phyloP scores from a whole-genome alignment of 1,140 invertebrate species.

The Batillaria attramentaria region DNA sequence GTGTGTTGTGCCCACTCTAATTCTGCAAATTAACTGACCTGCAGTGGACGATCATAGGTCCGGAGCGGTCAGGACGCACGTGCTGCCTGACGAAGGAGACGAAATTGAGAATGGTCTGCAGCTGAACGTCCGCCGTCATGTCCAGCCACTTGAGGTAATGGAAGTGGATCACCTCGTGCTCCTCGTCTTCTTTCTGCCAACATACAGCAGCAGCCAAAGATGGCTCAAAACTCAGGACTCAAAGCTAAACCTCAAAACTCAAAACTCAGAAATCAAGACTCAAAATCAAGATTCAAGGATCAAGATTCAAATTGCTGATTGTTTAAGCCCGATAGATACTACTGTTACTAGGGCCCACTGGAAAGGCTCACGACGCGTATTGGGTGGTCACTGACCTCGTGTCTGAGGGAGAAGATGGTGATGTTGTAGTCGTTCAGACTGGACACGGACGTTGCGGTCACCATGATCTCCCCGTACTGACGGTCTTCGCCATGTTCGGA shows the following conservation, averaged over 20 bases:
- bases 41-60: conserved; percentile 9
- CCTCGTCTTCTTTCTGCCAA: not conserved
- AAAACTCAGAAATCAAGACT: not conserved
- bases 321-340: not conserved
- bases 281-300: not conserved
- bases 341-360: not conserved
- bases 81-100: too few species aligned
- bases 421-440: conserved; percentile 40
- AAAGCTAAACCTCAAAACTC: not conserved
- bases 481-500: conserved; percentile 58
- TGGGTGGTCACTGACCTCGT: too few species aligned
- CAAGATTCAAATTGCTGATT: not conserved
- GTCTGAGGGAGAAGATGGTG: conserved; percentile 33
- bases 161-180: not conserved
- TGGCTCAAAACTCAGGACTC: not conserved
- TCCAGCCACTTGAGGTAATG: too few species aligned
- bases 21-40: too few species aligned
- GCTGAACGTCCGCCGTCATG: too few species aligned
- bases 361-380: too few species aligned
- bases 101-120: too few species aligned
- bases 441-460: conserved; percentile 28
- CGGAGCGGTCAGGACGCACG: not conserved
- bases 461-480: conserved; percentile 34
- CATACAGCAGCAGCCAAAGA: not conserved
- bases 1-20: too few species aligned